A percentile compares a stretch with the other conserved stretches of the same genome.
Evolutionary conservation across 2,113 vertebrate species (phyloP).

Genomic region (Glaucidium brasilianum): DNA sequence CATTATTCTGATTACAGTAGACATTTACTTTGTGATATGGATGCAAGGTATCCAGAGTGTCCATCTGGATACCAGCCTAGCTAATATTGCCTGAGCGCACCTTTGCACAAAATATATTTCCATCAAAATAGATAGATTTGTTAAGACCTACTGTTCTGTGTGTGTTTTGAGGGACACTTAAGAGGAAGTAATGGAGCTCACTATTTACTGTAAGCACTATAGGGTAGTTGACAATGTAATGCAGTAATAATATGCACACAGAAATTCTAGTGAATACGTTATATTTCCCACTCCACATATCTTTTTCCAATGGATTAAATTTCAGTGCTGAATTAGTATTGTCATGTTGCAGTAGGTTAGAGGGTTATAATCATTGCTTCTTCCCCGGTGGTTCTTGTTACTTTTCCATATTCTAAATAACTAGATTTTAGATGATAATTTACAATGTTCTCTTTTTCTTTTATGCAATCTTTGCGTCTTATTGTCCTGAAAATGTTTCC

Average conservation of each 20-base stretch:
- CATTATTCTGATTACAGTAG: background rate
- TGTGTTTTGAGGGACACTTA: background rate
- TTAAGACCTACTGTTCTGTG: background rate
- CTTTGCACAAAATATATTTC: background rate
- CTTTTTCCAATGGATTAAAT: background rate
- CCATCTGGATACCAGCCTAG: background rate
- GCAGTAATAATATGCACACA: background rate
- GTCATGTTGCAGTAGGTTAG: background rate
- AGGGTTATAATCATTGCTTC: background rate
- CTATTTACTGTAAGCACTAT: background rate
- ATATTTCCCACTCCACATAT: background rate
- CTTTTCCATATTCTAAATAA: background rate
- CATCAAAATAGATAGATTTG: background rate
- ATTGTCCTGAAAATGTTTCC: background rate
- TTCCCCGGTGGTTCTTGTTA: background rate
- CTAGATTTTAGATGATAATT: background rate
- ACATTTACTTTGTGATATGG: background rate
- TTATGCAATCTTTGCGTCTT: background rate
- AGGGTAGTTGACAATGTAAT: background rate
- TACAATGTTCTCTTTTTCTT: background rate
- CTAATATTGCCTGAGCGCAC: background rate
- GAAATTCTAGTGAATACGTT: background rate
- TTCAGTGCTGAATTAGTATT: background rate
- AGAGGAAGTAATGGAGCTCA: background rate
- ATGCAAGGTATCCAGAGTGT: background rate